A percentile compares a stretch with the other conserved stretches of the same genome.
These are phyloP conservation scores for Mustela nigripes DNA, from an alignment of 2,113 vertebrate genomes.

Conservation along the genomic window DNA sequence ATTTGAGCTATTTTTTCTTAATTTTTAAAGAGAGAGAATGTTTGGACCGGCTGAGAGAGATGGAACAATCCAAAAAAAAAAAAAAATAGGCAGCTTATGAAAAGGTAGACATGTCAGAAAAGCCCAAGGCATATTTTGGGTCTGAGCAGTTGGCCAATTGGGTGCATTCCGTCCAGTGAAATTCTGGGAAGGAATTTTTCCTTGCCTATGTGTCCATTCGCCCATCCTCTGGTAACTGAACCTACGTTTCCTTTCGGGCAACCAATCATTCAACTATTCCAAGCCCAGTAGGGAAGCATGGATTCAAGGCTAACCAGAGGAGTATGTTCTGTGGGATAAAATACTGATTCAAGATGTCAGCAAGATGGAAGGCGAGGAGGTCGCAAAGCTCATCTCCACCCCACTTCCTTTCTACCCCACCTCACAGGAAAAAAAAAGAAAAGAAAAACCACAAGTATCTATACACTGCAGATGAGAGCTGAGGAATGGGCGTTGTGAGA, in stretches of 20 bases:
- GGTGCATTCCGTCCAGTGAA: not conserved
- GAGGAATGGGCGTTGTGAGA: not conserved
- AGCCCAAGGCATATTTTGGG: not conserved
- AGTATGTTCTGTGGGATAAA: not conserved
- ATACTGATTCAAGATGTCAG: not conserved
- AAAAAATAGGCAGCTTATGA: not conserved
- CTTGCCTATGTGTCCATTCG: not conserved
- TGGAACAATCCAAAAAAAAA: not conserved
- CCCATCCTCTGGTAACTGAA: not conserved
- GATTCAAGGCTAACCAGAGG: not conserved
- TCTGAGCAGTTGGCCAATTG: not conserved
- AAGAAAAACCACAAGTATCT: not conserved
- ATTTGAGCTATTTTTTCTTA: constrained; percentile 4
- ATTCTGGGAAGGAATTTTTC: not conserved
- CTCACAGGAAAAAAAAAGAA: not conserved
- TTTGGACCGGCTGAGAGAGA: constrained; percentile 25
- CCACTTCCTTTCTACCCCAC: not conserved
- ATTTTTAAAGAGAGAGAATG: constrained; percentile 41
- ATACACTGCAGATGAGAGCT: not conserved
- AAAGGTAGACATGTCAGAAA: constrained; percentile 50
- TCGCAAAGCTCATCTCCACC: not conserved
- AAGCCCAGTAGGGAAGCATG: not conserved
- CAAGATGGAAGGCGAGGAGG: not conserved
- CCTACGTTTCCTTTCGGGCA: constrained; percentile 2
- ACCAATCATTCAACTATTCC: not conserved